Evolutionary conservation across 2,888 invertebrate genomes (phyloP).

Genomic region (Diarsia brunnea): DNA sequence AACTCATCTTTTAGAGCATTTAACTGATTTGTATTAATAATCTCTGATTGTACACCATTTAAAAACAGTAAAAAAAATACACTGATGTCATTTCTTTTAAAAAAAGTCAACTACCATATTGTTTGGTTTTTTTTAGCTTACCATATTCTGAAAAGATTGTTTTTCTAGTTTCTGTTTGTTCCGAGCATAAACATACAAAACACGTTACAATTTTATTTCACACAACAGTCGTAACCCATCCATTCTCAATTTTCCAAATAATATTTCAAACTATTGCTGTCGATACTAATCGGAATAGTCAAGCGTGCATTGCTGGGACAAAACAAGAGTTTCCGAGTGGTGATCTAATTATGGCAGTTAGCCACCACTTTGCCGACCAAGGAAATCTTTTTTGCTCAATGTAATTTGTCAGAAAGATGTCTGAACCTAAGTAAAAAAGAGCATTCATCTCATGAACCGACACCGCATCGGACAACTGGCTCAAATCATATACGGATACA

Average conservation of each 20-base stretch:
- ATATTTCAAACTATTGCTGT: constrained; percentile 21
- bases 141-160: constrained; percentile 59
- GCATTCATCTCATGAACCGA: background rate
- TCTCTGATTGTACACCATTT: constrained; percentile 6
- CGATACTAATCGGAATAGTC: constrained; percentile 5
- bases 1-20: constrained; percentile 8
- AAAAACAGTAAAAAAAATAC: background rate
- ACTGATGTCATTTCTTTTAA: constrained; percentile 25
- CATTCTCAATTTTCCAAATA: background rate
- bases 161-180: constrained; percentile 61
- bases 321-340: background rate
- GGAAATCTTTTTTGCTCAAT: background rate
- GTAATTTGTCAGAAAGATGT: too few relatives aligned
- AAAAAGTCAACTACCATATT: constrained; percentile 54
- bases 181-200: constrained; percentile 61
- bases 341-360: background rate
- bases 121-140: constrained; percentile 55
- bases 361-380: background rate
- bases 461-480: background rate
- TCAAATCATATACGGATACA: too few relatives aligned
- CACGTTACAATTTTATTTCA: constrained; percentile 47
- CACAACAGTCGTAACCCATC: constrained; percentile 9
- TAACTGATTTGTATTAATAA: constrained; percentile 29
- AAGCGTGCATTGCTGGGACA: constrained; percentile 8
- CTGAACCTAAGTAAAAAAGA: background rate